Evolutionary conservation across 2,797 vertebrate genomes (phyloP), one percentile per base, ranked within the genome.

Genomic region (Sebastes cheni): DNA sequence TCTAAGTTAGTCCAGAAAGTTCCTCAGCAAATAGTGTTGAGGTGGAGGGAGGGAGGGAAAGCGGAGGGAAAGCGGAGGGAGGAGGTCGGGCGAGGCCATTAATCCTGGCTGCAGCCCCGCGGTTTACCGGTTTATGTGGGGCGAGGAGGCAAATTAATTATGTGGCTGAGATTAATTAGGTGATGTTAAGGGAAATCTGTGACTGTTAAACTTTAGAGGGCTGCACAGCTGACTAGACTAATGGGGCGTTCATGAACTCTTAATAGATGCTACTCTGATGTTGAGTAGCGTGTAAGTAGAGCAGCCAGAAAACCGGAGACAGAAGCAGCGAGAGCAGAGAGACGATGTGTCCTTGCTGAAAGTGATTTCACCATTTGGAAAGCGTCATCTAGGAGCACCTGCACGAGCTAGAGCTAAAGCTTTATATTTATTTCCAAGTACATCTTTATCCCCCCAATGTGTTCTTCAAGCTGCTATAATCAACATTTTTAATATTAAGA

Each of bases 221-320:
- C 86, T 82, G 75, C 86, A 65, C 89, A 92, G 88, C 89, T 88
- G 90, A 93, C 84, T 76, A 86, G 92, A 90, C 83, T 94, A 92
- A 93, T 93, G 91, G 88, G 87, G 79, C 81, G 50, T 92, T 93
- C 85, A 92, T 93, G 89, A 93, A 92, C 89, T 92, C 91, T 91
- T 93, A 91, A 93, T 92, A 90, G 90, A 91, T 86, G 85, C 75
- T 74, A 25, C 75, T 84, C 72, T 73, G 79, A 90, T 84, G 83
- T 60, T 61, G 61, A 87, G 50, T 64, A 54, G 64, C 46, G 65
- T 42, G 58, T 32, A 70, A 81, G 73, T 56, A 42, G 72, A 77
- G 79, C 66, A 54, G 27, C 3, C 29, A 68, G 46, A 39, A 56
- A 66, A 61, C 20, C 0, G 16, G 8, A 64, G 59, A 54, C 12